Evolutionary conservation across 2,797 vertebrate species (phyloP).

Genomic region (Falco peregrinus): DNA sequence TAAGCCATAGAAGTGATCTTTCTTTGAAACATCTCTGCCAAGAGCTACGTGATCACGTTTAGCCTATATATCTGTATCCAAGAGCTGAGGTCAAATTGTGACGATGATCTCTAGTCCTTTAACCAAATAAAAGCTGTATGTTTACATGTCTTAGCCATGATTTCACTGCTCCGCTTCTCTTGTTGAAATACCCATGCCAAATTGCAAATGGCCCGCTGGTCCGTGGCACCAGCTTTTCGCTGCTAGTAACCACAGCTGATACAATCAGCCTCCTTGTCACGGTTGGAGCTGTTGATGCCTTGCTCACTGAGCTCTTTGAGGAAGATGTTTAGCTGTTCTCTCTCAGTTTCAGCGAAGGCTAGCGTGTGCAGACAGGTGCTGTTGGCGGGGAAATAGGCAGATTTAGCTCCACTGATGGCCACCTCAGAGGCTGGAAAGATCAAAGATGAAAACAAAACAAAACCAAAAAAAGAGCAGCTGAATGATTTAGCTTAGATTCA

Average conservation of each 20-base stretch:
- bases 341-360: background rate
- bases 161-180: background rate
- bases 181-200: background rate
- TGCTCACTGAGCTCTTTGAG: slow-evolving; percentile 41
- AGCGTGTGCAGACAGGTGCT: slow-evolving; percentile 70
- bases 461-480: background rate
- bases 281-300: rapidly evolving
- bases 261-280: background rate
- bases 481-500: background rate
- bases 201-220: background rate
- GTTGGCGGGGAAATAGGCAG: slow-evolving; percentile 76
- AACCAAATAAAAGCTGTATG: background rate
- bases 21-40: background rate
- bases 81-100: background rate
- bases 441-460: background rate
- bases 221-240: background rate
- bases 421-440: slow-evolving; percentile 5
- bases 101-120: background rate
- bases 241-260: slow-evolving; percentile 73
- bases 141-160: background rate
- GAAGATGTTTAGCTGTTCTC: slow-evolving; percentile 2
- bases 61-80: rapidly evolving
- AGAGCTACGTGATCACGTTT: background rate
- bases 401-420: slow-evolving; percentile 53
- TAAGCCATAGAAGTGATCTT: background rate